Evolutionary conservation across 2,797 vertebrate species (phyloP).

Genomic region (Chaunax sp.): DNA sequence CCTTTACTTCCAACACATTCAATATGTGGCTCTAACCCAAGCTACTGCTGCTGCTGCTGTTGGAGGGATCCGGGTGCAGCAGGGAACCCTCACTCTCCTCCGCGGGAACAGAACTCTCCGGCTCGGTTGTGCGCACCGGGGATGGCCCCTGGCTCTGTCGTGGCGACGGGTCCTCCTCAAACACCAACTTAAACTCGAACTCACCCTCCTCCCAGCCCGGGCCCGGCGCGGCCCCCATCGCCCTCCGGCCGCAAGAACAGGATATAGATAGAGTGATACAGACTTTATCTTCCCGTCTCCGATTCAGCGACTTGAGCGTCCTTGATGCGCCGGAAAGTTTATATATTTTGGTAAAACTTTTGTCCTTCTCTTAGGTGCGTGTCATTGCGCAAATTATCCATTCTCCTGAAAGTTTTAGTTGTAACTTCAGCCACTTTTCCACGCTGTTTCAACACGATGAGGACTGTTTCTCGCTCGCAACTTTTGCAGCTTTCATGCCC

Average conservation of each 20-base stretch:
- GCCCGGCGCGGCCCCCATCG: conserved; percentile 92
- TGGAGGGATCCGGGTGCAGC: conserved; percentile 66
- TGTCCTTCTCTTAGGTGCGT: conserved; percentile 16
- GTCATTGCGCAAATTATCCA: conserved; percentile 47
- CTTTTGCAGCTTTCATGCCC: conserved; percentile 42
- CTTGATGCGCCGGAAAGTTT: conserved; percentile 14
- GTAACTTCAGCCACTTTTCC: conserved; percentile 42
- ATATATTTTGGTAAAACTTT: conserved; percentile 26
- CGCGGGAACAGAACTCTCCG: conserved; percentile 63
- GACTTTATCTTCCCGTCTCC: conserved; percentile 17
- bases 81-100: conserved; percentile 66
- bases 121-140: conserved; percentile 67
- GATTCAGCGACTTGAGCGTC: conserved; percentile 3
- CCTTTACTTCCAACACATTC: conserved; percentile 7
- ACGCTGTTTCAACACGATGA: conserved; percentile 32
- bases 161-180: conserved; percentile 88
- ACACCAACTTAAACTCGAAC: conserved; percentile 94
- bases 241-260: conserved; percentile 58
- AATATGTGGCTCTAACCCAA: conserved; percentile 64
- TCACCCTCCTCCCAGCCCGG: conserved; percentile 93
- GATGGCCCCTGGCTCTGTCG: conserved; percentile 77
- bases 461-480: conserved; percentile 23
- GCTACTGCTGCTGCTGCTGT: conserved; percentile 52
- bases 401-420: conserved; percentile 12
- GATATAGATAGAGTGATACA: conserved; percentile 41